Evolutionary conservation across 2,797 vertebrate genomes (phyloP).

Genomic region (Moxostoma hubbsi): DNA sequence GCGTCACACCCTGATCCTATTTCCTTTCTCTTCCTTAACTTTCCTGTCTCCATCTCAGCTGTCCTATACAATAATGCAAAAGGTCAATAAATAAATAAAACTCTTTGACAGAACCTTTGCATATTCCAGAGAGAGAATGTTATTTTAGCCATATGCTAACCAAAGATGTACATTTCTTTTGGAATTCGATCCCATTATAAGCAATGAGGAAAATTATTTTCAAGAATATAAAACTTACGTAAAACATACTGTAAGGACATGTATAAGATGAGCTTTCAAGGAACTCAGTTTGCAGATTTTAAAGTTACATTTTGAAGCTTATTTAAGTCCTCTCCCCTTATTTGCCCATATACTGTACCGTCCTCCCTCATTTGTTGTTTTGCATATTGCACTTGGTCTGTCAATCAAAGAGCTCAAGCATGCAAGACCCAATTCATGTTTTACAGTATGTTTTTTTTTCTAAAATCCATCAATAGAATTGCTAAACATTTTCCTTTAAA

Average conservation of each 20-base stretch:
- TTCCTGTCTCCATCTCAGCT: neutral
- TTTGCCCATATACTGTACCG: too few relatives aligned
- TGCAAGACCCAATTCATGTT: too few relatives aligned
- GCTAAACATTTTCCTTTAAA: neutral
- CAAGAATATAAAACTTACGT: slow-evolving; percentile 25
- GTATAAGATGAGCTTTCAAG: too few relatives aligned
- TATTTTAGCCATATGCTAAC: too few relatives aligned
- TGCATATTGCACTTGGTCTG: slow-evolving; percentile 24
- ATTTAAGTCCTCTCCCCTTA: neutral
- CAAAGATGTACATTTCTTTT: neutral
- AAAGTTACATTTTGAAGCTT: neutral
- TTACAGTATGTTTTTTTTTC: too few relatives aligned
- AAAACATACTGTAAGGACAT: neutral
- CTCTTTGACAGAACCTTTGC: neutral
- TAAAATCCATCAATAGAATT: too few relatives aligned
- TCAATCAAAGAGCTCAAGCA: neutral
- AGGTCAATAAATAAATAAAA: neutral
- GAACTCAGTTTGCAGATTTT: too few relatives aligned
- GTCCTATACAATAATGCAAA: neutral
- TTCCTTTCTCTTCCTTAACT: too few relatives aligned
- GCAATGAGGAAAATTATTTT: slow-evolving; percentile 8
- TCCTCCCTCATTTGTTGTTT: too few relatives aligned
- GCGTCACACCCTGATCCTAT: slow-evolving; percentile 32
- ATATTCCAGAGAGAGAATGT: slow-evolving; percentile 4
- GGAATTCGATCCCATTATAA: neutral